Evolutionary conservation across 2,797 vertebrate genomes (phyloP), one percentile per base, ranked within the genome.

Genomic region (Limnodromus scolopaceus): DNA sequence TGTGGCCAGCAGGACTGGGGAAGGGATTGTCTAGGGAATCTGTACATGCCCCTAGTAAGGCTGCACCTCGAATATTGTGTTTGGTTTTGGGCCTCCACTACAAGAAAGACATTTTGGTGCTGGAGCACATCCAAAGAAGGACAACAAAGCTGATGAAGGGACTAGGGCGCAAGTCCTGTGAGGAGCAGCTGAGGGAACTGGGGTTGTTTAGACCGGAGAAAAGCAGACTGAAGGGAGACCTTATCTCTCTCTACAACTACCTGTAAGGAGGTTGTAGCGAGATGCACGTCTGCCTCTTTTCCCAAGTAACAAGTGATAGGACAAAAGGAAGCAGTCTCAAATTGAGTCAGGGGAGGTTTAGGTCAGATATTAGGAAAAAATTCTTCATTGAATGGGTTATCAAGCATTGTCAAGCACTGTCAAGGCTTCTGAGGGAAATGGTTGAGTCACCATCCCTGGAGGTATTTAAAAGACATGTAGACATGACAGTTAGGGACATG

Each of bases 221-320:
- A 58, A 58, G 23, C 11, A 63, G 13, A 5, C 7, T 49, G 32
- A 51, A 5, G 7, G 11, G 32, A 51, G 12, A 54, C 9, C 3
- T n/a, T 53, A 22, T 12, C 0, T 0, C 6, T 34, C 27, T 53
- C 13, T 30, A n/a, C 5, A 57, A 3, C 27, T 28, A 51, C 17
- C 9, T 58, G 36, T 80, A 69, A 49, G 13, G 11, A 39, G 55
- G 13, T 57, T 34, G 55, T 10, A 58, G 11, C 3, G 3, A 57
- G 2, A 2, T 14, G 12, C 18, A 38, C 24, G 3, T 19, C 53
- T 6, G 14, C 51, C 3, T 64, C 13, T 39, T 78, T 10, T n/a
- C 25, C n/a, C 43, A 30, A 2, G 4, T 45, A 58, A 34, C 17
- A 32, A 54, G 16, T 7, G 4, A 58, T 13, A 39, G 7, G 15